Base-by-base conservation (phyloP, 2,797 vertebrate species). In the Megalops cyprinoides region DNA sequence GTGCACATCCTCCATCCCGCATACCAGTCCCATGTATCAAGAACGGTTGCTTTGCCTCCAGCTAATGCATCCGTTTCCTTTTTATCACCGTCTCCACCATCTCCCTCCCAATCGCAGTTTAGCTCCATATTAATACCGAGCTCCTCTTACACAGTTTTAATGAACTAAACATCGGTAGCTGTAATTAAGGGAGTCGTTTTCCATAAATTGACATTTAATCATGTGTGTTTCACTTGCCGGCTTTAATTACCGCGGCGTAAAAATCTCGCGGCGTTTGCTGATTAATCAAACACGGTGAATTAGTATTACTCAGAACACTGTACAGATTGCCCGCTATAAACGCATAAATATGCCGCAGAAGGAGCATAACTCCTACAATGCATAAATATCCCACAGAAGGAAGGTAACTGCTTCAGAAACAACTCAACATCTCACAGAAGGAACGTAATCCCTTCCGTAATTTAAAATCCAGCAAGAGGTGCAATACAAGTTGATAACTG, bases 121-220 rank as follows among this genome's bases (percentile, higher is more conserved):
- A 62, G 46, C 60, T 81, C 34, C 71, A 74, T 82, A 82, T 83
- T 90, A 87, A 88, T 85, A 83, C 87, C 77, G 82, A 83, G 84
- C 58, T 80, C 76, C 85, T 87, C 91, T 89, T 90, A 91, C 87
- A 87, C 48, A 81, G 2, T 65, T 85, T 88, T 90, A 91, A 93
- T 91, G 84, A 91, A 87, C 78, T 87, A 83, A 53, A 65, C 84
- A 86, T 85, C 65, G 53, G 39, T 74, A 80, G 83, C 82, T 87
- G 85, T 90, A 90, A 91, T 92, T 89, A 90, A n/a, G 88, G n/a
- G 0, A 80, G 84, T 84, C n/a, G 84, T 88, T 90, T 90, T 86
- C 82, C 23, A 79, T 80, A 23, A 82, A 80, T 83, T 87, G 85
- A 89, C 85, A 86, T 85, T 87, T 89, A 86, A 92, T 93, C 88